Percentiles rank a stretch among this genome's conserved stretches.
These are phyloP conservation scores for Mirza zaza DNA, from an alignment of 2,113 vertebrate species.

Conservation along the genomic window DNA sequence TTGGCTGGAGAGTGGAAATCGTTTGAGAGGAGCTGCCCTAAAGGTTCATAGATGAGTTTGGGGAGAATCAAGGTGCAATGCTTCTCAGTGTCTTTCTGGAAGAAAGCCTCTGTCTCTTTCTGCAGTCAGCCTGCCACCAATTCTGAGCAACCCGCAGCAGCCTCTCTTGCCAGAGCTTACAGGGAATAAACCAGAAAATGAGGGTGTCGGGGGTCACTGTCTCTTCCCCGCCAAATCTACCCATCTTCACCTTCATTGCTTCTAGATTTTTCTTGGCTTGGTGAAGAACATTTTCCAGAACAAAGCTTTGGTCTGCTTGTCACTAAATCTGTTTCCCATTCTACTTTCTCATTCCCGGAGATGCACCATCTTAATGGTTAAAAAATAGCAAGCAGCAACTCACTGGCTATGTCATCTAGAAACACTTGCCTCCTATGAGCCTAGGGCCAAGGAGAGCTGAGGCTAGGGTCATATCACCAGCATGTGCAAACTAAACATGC, in stretches of 20 bases:
- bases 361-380: neutral
- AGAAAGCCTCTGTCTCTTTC: neutral
- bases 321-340: neutral
- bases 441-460: neutral
- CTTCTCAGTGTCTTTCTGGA: neutral
- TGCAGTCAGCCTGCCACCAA: neutral
- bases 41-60: neutral
- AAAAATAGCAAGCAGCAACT: neutral
- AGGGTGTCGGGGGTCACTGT: neutral
- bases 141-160: neutral
- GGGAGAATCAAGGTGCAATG: neutral
- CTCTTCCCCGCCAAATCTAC: neutral
- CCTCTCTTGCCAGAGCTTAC: neutral
- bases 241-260: neutral
- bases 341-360: neutral
- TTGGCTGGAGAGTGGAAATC: neutral
- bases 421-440: neutral
- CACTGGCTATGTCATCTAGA: neutral
- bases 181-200: neutral
- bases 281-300: neutral
- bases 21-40: neutral
- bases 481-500: neutral
- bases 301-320: neutral
- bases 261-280: conserved; percentile 8
- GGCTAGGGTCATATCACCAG: too few species aligned